phyloP scores from a whole-genome alignment of 2,888 invertebrate genomes.

The Eupithecia dodoneata region DNA sequence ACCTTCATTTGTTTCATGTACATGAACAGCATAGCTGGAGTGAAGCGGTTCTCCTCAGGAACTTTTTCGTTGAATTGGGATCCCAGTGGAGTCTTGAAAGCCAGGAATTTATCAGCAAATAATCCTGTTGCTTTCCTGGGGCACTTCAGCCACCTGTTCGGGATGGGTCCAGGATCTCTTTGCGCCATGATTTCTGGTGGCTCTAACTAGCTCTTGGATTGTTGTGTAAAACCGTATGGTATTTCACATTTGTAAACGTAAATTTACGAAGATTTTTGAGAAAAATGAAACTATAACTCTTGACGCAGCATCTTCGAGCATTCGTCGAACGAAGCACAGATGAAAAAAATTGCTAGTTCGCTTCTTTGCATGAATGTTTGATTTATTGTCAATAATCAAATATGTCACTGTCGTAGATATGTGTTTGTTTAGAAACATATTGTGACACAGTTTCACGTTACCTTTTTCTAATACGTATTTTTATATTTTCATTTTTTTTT shows the following conservation, averaged over 20 bases:
- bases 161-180: conserved; percentile 86
- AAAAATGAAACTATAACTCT: conserved; percentile 37
- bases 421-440: conserved; percentile 1
- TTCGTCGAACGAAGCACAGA: conserved; percentile 34
- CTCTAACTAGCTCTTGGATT: conserved; percentile 38
- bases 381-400: background rate
- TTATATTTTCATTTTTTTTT: too few relatives aligned
- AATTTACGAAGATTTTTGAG: conserved; percentile 25
- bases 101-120: conserved; percentile 93
- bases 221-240: conserved; percentile 31
- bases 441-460: background rate
- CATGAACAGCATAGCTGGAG: conserved; percentile 93
- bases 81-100: conserved; percentile 97
- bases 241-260: conserved; percentile 38
- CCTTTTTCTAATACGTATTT: background rate
- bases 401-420: background rate
- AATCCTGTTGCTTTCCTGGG: conserved; percentile 91
- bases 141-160: conserved; percentile 94
- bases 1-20: conserved; percentile 91
- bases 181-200: conserved; percentile 63
- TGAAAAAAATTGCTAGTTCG: conserved; percentile 15
- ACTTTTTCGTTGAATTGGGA: conserved; percentile 92
- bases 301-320: conserved; percentile 47
- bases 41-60: conserved; percentile 92
- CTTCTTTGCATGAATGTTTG: background rate